phyloP scores from a whole-genome alignment of 2,888 invertebrate genomes.

The Chloroclystis v-ata region DNA sequence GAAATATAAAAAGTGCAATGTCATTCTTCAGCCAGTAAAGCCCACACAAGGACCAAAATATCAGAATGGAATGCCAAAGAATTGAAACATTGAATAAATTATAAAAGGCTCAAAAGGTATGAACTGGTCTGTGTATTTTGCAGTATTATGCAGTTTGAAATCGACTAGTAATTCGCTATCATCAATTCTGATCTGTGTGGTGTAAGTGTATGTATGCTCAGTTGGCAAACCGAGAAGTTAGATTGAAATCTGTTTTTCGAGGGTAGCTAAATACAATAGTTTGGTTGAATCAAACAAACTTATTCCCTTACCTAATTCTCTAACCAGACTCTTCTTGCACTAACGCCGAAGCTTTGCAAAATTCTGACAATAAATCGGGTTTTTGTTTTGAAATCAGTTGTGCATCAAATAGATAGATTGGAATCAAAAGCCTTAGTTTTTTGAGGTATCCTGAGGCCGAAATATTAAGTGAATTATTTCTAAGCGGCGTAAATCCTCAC shows the following conservation, averaged over 20 bases:
- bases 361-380: too few species aligned
- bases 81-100: not conserved
- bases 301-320: slow-evolving; percentile 1
- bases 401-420: too few species aligned
- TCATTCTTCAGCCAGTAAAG: not conserved
- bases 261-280: not conserved
- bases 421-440: too few species aligned
- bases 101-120: too few species aligned
- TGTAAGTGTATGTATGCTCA: not conserved
- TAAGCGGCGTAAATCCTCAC: too few species aligned
- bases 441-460: too few species aligned
- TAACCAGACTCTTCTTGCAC: not conserved
- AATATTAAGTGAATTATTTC: too few species aligned
- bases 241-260: not conserved
- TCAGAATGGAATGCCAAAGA: slow-evolving; percentile 1
- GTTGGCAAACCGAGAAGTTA: slow-evolving; percentile 1
- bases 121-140: too few species aligned
- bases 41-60: not conserved
- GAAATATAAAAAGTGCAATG: not conserved
- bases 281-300: not conserved
- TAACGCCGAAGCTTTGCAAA: not conserved
- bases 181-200: slow-evolving; percentile 2
- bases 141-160: not conserved
- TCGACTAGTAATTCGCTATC: not conserved
- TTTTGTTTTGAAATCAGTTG: too few species aligned